Percentiles rank a stretch among this genome's conserved stretches.
These are phyloP conservation scores for Artemia sinica DNA, from an alignment of 2,888 invertebrate species.

Conservation along the genomic window DNA sequence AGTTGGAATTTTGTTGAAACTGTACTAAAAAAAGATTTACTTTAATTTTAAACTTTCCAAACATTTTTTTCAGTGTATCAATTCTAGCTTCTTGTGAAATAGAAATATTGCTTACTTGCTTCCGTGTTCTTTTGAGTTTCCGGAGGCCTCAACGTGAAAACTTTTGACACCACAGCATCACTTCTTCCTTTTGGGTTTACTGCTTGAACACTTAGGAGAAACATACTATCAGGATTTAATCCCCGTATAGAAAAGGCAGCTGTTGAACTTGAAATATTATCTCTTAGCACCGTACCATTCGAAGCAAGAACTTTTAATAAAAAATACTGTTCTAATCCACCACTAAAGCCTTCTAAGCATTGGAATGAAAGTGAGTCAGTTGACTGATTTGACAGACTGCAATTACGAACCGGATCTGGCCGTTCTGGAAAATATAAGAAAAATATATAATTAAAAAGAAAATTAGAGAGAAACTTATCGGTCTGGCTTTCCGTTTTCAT, in stretches of 20 bases:
- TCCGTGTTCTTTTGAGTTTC: conserved; percentile 22
- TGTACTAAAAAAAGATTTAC: too few species aligned
- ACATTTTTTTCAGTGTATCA: neutral
- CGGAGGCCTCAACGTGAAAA: conserved; percentile 20
- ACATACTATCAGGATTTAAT: conserved; percentile 35
- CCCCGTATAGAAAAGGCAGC: conserved; percentile 27
- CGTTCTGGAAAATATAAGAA: conserved; percentile 15
- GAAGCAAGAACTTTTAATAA: conserved; percentile 59
- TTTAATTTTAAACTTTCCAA: too few species aligned
- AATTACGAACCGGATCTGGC: conserved; percentile 70
- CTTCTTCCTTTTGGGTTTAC: conserved; percentile 73
- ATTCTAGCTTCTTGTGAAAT: neutral
- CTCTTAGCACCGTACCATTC: conserved; percentile 34
- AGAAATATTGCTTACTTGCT: conserved; percentile 11
- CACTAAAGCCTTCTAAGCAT: conserved; percentile 71
- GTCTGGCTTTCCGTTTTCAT: too few species aligned
- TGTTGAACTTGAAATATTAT: conserved; percentile 40
- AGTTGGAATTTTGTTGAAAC: too few species aligned
- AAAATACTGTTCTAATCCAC: conserved; percentile 69
- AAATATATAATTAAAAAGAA: too few species aligned
- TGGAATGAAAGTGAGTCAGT: conserved; percentile 64
- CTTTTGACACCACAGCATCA: conserved; percentile 45
- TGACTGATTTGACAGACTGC: conserved; percentile 72
- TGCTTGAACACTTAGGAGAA: conserved; percentile 54
- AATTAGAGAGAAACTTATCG: too few species aligned